Percentiles rank a stretch among this genome's conserved stretches.
These are phyloP conservation scores for Xylota segnis DNA, from an alignment of 2,888 invertebrate species.

Conservation along the genomic window DNA sequence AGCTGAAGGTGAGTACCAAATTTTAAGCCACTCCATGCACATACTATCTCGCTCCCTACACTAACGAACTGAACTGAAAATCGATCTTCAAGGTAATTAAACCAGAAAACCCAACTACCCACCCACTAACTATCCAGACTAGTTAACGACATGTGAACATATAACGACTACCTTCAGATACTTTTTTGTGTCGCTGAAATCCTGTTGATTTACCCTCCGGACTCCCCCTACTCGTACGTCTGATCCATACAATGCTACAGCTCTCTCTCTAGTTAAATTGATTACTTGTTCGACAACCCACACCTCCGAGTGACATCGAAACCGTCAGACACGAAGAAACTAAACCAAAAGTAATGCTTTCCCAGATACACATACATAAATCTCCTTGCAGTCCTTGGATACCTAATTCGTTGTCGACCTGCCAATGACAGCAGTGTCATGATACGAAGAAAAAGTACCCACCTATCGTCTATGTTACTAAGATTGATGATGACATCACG, in stretches of 20 bases:
- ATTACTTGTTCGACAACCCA: slow-evolving; percentile 4
- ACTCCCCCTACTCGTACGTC: background rate
- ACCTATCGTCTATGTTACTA: slow-evolving; percentile 5
- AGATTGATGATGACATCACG: slow-evolving; percentile 45
- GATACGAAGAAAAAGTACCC: slow-evolving; percentile 5
- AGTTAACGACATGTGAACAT: slow-evolving; percentile 4
- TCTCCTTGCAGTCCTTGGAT: slow-evolving; percentile 10
- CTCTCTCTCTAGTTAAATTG: slow-evolving; percentile 3
- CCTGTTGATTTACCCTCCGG: background rate
- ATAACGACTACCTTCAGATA: background rate
- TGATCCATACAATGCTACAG: background rate
- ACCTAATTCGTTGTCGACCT: slow-evolving; percentile 14
- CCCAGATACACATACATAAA: slow-evolving; percentile 3
- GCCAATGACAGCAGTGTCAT: slow-evolving; percentile 23
- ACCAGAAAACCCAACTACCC: background rate
- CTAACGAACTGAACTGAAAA: no score
- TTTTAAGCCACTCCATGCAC: no score
- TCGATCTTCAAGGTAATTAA: background rate
- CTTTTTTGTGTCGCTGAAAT: background rate
- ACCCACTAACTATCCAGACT: background rate
- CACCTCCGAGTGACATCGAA: background rate
- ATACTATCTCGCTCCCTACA: no score
- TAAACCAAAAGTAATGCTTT: background rate
- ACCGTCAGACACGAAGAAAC: background rate
- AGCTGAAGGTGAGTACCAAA: no score